phyloP scores from a whole-genome alignment of 2,797 vertebrate genomes.

The Tangara arthus region DNA sequence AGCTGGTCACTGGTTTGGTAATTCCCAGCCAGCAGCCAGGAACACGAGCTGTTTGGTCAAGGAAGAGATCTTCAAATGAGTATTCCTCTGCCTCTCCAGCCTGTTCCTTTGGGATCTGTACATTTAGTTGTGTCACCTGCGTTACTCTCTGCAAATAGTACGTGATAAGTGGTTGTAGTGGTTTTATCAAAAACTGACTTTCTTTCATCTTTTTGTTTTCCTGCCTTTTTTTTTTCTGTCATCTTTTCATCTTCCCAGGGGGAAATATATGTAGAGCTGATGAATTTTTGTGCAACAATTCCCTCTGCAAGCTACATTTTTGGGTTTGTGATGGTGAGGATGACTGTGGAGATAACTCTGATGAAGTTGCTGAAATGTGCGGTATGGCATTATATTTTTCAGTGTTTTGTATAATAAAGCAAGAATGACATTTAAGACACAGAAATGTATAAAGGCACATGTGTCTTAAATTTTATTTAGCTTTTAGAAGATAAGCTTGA shows the following conservation, averaged over 20 bases:
- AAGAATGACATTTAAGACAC: neutral
- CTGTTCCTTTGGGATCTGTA: neutral
- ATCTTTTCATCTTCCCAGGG: constrained; percentile 71
- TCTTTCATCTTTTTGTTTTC: neutral
- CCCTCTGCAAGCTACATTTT: constrained; percentile 92
- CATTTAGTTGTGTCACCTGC: neutral
- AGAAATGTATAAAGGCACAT: neutral
- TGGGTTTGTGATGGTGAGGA: constrained; percentile 98
- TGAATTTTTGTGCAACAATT: constrained; percentile 98
- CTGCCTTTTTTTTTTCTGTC: neutral
- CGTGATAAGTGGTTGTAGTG: neutral
- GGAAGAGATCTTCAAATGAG: neutral
- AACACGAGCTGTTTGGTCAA: neutral
- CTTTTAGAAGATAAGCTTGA: neutral
- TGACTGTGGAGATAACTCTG: constrained; percentile 97
- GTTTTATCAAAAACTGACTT: neutral
- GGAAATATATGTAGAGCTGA: constrained; percentile 91
- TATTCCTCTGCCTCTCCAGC: neutral
- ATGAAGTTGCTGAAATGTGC: constrained; percentile 92
- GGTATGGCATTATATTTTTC: constrained; percentile 75
- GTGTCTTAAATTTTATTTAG: neutral
- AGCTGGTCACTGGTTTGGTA: neutral
- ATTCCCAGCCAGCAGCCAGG: neutral
- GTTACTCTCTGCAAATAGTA: neutral
- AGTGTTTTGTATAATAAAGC: neutral